Conservation (phyloP, 2,888 invertebrate species). For the Drosophila gaucha region DNA sequence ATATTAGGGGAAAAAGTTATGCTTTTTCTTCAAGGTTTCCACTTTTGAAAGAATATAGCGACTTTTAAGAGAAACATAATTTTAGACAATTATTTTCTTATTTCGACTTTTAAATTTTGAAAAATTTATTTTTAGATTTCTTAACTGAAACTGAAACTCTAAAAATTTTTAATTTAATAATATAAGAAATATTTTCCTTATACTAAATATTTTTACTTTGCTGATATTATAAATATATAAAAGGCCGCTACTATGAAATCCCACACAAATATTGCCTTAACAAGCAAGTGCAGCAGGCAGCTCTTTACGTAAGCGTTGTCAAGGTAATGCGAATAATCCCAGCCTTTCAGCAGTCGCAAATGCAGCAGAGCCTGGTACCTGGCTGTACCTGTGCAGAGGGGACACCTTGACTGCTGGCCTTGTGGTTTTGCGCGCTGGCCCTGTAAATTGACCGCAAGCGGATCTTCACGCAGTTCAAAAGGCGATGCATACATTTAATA, state of each 20-base stretch:
- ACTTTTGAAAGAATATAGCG: too few species aligned
- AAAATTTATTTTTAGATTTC: not conserved
- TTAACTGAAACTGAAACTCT: too few species aligned
- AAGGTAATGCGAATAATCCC: slow-evolving; percentile 34
- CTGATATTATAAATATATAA: too few species aligned
- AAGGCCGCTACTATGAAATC: too few species aligned
- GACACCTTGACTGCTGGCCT: slow-evolving; percentile 1
- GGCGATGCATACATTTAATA: not conserved
- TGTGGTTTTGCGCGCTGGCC: slow-evolving; percentile 29
- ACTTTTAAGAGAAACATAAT: too few species aligned
- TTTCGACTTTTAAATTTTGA: too few species aligned
- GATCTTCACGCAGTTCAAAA: slow-evolving; percentile 7
- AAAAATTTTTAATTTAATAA: not conserved
- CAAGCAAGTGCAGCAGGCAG: not conserved
- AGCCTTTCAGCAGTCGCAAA: slow-evolving; percentile 2
- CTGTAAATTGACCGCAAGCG: slow-evolving; percentile 41
- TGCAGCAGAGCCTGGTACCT: slow-evolving; percentile 4
- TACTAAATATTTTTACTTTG: too few species aligned
- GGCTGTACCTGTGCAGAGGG: not conserved
- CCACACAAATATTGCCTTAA: not conserved
- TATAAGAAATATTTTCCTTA: not conserved
- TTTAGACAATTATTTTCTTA: too few species aligned
- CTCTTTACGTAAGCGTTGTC: slow-evolving; percentile 2
- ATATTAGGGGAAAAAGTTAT: too few species aligned
- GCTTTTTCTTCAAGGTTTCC: too few species aligned